Base-by-base conservation (phyloP, 2,797 vertebrate genomes). In the Triplophysa yarkandensis region DNA sequence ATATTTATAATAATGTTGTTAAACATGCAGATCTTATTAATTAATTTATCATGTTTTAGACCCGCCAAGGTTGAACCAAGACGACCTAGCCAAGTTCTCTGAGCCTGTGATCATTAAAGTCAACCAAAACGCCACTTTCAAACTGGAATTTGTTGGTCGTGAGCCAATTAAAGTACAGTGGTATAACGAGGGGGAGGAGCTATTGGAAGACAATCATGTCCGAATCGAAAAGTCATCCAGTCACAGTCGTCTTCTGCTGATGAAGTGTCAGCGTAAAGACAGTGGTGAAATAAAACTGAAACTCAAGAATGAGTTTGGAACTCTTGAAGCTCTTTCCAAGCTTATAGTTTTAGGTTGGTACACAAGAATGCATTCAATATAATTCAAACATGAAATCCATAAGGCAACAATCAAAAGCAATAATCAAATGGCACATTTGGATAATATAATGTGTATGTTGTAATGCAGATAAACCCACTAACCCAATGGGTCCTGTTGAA, bases 251-350 rank as follows among this genome's bases (percentile, higher is more conserved):
- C 90, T 97, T 57, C 84, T 90, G 50, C 87, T 96, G 46, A 87
- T 89, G 70, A 95, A 91, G 41, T 86, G 90, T 2, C 69, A 84
- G 30, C 92, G 94, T 77, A 94, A 89, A 87, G 91, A 90, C 76
- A 61, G 90, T 3, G 96, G 94, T 77, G 92, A 89, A 83, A 94
- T 97, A 81, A 93, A 93, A 82, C 78, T 95, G 73, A 95, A 89
- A 44, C 88, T 96, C 79, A 95, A 88, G 84, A 98, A 95, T 1
- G 86, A 94, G 78, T 94, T 89, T 66, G 95, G 95, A 46, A 85
- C 83, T 10, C 76, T 77, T 61, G 92, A 93, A 67, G 92, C 92
- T 2, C 9, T 87, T 68, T 76, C 95, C n/a, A 89, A 88, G n/a
- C 86, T 98, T 3, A 11, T 87, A 58, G 88, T 96, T 34, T 79